Evolutionary conservation across 1,140 invertebrate genomes (phyloP).

Genomic region (Drosophila leontia): DNA sequence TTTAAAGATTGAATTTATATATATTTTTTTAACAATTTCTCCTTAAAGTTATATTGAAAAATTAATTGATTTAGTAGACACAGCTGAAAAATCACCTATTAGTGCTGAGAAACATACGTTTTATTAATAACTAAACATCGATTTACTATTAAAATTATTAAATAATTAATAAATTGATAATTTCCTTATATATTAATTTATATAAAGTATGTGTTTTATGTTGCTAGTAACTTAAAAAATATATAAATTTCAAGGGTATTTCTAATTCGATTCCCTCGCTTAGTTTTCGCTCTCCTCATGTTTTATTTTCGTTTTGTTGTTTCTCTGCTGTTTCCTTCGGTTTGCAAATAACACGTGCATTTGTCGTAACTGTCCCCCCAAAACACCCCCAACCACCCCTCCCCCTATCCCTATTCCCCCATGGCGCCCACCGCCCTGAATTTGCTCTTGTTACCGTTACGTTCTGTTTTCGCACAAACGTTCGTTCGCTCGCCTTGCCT

Average conservation of each 20-base stretch:
- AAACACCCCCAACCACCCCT: neutral
- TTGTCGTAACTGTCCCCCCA: slow-evolving; percentile 40
- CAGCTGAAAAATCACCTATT: neutral
- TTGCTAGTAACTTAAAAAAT: neutral
- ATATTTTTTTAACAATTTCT: neutral
- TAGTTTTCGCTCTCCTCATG: slow-evolving; percentile 4
- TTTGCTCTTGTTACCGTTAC: slow-evolving; percentile 12
- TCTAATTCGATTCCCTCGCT: too few species aligned
- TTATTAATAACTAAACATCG: too few species aligned
- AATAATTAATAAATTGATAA: too few species aligned
- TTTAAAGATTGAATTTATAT: neutral
- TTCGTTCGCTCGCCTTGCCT: slow-evolving; percentile 10
- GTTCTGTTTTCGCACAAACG: slow-evolving; percentile 12
- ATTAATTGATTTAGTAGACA: too few species aligned
- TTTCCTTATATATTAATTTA: too few species aligned
- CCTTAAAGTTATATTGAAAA: neutral
- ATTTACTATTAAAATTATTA: too few species aligned
- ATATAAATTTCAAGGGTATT: neutral
- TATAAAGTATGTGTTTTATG: too few species aligned
- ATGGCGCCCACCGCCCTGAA: slow-evolving; percentile 14
- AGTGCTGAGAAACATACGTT: too few species aligned
- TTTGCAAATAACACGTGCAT: slow-evolving; percentile 77
- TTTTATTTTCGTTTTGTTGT: slow-evolving; percentile 57
- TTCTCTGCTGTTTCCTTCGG: slow-evolving; percentile 47
- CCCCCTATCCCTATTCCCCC: neutral